Base-by-base conservation (phyloP, 2,888 invertebrate species). In the Dryococelus australis region DNA sequence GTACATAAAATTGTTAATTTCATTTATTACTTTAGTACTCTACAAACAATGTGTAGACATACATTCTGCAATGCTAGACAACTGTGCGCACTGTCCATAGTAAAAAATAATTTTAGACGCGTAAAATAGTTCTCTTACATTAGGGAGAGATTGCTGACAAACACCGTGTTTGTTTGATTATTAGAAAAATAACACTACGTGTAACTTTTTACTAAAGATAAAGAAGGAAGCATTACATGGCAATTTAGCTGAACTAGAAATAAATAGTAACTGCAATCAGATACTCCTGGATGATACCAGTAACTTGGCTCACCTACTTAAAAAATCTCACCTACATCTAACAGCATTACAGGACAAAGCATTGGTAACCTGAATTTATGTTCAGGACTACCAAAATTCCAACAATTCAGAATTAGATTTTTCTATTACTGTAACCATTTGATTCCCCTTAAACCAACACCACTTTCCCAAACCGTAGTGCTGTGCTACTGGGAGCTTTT, bases 281-380 rank as follows among this genome's bases (percentile, higher is more conserved):
- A 65, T 65, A 65, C 65, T 65, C 47, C 8, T 47, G 16, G 65
- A 65, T 47, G 47, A 47, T 13, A 47, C 47, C 16, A 16, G 47
- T 47, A 16, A 47, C 35, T 47, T 16, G 16, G 47, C 47, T 13
- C 47, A 47, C n/a, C 20, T 20, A 65, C 16, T 20, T 65, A 65
- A 65, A 65, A 65, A 65, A 8, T 65, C n/a, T n/a, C 16, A n/a
- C 65, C 65, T 65, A 65, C 47, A 65, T 65, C 65, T 65, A n/a
- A 1, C 16, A 65, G 65, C 65, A 65, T 20, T 65, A 65, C n/a
- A 24, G 65, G 6, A 65, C 8, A 24, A n/a, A 65, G 20, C 65
- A 65, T n/a, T 65, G 47, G 65, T 20, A 65, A 65, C n/a, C 65
- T 65, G 65, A n/a, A 65, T 65, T 65, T 65, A 65, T 65, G 65